phyloP scores from a whole-genome alignment of 2,797 vertebrate genomes.

The Sebastes umbrosus region DNA sequence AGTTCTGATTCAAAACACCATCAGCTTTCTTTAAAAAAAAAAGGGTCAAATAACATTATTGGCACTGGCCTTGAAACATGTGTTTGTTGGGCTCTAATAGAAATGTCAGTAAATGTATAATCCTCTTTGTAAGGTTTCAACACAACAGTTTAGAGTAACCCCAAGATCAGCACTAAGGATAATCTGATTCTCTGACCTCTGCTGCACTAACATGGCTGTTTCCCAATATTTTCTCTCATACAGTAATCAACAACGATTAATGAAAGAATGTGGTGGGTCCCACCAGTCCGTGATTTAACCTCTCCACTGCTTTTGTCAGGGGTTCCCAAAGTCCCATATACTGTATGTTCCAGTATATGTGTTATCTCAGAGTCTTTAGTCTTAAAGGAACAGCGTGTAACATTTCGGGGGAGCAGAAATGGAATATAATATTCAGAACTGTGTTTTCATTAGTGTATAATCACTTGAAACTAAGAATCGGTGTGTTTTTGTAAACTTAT shows the following conservation, averaged over 20 bases:
- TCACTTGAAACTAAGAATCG: too few relatives aligned
- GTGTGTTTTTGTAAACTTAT: too few relatives aligned
- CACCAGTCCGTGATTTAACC: conserved; percentile 7
- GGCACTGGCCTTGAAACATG: neutral
- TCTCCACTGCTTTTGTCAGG: conserved; percentile 5
- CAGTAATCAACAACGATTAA: conserved; percentile 15
- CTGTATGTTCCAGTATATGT: neutral
- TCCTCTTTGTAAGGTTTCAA: conserved; percentile 33
- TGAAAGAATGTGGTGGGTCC: neutral
- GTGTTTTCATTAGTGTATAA: too few relatives aligned
- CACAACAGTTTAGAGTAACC: conserved; percentile 5
- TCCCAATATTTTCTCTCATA: neutral
- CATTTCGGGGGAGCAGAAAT: too few relatives aligned
- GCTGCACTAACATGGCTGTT: conserved; percentile 52
- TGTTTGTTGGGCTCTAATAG: neutral
- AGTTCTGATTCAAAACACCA: neutral
- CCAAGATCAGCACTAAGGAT: conserved; percentile 57
- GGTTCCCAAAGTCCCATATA: conserved; percentile 21
- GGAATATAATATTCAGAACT: too few relatives aligned
- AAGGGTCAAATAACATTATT: neutral
- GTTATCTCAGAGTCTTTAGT: neutral
- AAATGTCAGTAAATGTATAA: conserved; percentile 17
- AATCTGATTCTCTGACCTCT: conserved; percentile 47
- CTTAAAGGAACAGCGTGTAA: neutral
- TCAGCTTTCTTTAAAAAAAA: neutral